Evolutionary conservation across 1,140 invertebrate genomes (phyloP).

Genomic region (Hyposmocoma kahamanoa): DNA sequence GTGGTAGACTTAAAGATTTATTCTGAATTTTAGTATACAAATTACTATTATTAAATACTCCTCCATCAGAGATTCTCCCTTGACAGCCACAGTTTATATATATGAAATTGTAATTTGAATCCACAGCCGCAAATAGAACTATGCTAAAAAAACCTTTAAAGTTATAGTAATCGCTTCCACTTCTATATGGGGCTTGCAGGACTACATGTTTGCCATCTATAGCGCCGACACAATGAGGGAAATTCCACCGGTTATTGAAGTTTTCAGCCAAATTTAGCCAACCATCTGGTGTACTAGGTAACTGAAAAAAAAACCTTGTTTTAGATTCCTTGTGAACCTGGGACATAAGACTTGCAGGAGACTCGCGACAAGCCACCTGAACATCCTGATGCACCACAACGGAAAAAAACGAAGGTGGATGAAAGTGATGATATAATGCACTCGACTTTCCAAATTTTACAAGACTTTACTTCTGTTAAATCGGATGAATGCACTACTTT

Average conservation of each 20-base stretch:
- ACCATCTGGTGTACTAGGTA: background rate
- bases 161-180: background rate
- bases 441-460: no score
- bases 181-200: background rate
- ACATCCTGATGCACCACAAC: no score
- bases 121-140: background rate
- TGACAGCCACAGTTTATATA: background rate
- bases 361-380: no score
- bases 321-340: no score
- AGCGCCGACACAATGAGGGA: background rate
- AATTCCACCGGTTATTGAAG: background rate
- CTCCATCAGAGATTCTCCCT: background rate
- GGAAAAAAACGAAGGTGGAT: no score
- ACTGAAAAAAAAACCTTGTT: no score
- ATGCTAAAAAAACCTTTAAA: background rate
- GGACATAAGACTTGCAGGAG: no score
- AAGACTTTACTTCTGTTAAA: no score
- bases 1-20: no score
- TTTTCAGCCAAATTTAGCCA: background rate
- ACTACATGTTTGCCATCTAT: background rate
- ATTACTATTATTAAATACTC: background rate
- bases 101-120: conserved; percentile 1
- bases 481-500: no score
- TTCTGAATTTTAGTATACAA: no score
- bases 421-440: no score